Evolutionary conservation across 2,113 vertebrate genomes (phyloP).

Genomic region (Paradoxurus hermaphroditus): DNA sequence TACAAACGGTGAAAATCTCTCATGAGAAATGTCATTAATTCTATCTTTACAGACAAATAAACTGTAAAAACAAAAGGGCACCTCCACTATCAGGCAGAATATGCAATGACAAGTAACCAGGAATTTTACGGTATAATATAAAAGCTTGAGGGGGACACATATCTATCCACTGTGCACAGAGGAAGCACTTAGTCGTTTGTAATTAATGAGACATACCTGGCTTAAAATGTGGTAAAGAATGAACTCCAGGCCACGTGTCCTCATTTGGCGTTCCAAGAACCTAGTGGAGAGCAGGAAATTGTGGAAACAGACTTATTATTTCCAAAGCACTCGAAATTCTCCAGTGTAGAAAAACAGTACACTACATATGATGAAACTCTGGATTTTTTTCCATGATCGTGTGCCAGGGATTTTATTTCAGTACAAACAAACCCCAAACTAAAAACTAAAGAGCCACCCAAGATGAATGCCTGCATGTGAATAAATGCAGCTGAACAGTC

Average conservation of each 20-base stretch:
- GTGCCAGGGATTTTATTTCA: constrained; percentile 60
- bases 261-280: constrained; percentile 95
- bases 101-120: neutral
- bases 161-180: neutral
- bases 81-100: neutral
- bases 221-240: constrained; percentile 96
- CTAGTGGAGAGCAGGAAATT: constrained; percentile 77
- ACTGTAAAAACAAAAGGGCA: neutral
- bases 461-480: constrained; percentile 21
- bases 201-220: constrained; percentile 85
- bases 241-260: constrained; percentile 94
- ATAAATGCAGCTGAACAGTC: neutral
- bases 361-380: constrained; percentile 30
- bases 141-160: neutral
- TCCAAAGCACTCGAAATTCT: constrained; percentile 66
- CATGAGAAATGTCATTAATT: neutral
- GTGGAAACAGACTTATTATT: constrained; percentile 68
- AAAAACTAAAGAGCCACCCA: constrained; percentile 27
- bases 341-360: constrained; percentile 54
- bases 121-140: neutral
- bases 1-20: neutral
- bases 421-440: constrained; percentile 42
- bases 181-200: neutral
- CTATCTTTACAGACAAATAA: neutral
- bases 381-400: neutral